Conservation (phyloP, 2,113 vertebrate species). For the Toxotes jaculatrix region DNA sequence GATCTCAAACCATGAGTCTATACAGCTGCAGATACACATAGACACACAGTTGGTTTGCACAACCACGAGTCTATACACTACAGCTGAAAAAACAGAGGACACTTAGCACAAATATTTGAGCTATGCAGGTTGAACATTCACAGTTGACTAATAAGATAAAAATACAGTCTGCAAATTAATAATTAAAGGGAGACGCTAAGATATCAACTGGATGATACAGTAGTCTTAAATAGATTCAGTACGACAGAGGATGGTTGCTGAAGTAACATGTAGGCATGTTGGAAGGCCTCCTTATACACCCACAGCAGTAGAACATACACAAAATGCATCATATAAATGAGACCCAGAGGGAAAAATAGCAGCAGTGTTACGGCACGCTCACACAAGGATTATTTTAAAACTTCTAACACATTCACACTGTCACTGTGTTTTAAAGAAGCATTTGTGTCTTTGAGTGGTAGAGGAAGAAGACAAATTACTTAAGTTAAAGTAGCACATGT, state of each 20-base stretch:
- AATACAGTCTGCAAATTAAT: neutral
- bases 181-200: neutral
- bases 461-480: no score
- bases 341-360: neutral
- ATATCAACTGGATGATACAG: neutral
- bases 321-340: neutral
- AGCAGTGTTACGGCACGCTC: neutral
- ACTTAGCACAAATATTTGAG: neutral
- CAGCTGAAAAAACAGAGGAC: neutral
- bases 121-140: neutral
- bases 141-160: neutral
- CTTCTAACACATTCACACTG: neutral
- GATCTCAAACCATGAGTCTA: slow-evolving; percentile 99
- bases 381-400: neutral
- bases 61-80: neutral
- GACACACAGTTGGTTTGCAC: slow-evolving; percentile 8
- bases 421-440: neutral
- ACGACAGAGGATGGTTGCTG: slow-evolving; percentile 10
- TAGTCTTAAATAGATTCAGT: slow-evolving; percentile 2
- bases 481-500: no score
- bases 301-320: slow-evolving; percentile 14
- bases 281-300: slow-evolving; percentile 20
- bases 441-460: no score
- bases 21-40: slow-evolving; percentile 88
- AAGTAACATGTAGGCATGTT: slow-evolving; percentile 24